Conservation (phyloP, 2,113 vertebrate species). For the Mastomys coucha region DNA sequence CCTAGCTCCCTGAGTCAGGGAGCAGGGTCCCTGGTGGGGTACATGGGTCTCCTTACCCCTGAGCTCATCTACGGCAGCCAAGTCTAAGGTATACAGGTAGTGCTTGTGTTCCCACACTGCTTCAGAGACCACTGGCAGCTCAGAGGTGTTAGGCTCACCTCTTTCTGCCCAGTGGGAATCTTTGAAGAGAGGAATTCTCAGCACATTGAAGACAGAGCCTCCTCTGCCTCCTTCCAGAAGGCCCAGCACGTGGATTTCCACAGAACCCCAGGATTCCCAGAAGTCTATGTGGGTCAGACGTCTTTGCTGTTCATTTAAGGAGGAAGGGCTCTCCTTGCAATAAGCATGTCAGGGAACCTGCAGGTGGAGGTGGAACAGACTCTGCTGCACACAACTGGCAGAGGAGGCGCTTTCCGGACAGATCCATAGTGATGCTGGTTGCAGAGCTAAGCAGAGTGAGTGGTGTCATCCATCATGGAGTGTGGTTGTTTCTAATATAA, state of each 20-base stretch:
- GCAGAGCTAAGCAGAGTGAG: background rate
- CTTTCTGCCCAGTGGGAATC: background rate
- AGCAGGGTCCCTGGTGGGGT: background rate
- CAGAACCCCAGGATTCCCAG: background rate
- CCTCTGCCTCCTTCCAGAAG: background rate
- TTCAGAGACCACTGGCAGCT: background rate
- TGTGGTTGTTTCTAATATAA: fast-evolving
- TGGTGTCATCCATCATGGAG: fast-evolving
- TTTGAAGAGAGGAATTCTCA: background rate
- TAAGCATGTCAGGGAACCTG: fast-evolving
- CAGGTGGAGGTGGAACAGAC: fast-evolving
- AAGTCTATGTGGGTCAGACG: fast-evolving
- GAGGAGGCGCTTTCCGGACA: fast-evolving
- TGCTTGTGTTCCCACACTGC: no score
- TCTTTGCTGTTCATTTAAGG: background rate
- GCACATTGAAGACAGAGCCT: background rate
- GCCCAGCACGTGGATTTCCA: no score
- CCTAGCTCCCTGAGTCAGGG: background rate
- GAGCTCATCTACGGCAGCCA: background rate
- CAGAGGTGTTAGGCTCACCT: background rate
- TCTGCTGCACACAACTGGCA: fast-evolving
- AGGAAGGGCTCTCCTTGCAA: fast-evolving
- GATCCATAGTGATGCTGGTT: fast-evolving
- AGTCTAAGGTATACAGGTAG: background rate
- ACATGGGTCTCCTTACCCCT: background rate